Evolutionary conservation across 1,140 invertebrate species (phyloP), one percentile per base, ranked within the genome.

Genomic region (Daktulosphaira vitifoliae): DNA sequence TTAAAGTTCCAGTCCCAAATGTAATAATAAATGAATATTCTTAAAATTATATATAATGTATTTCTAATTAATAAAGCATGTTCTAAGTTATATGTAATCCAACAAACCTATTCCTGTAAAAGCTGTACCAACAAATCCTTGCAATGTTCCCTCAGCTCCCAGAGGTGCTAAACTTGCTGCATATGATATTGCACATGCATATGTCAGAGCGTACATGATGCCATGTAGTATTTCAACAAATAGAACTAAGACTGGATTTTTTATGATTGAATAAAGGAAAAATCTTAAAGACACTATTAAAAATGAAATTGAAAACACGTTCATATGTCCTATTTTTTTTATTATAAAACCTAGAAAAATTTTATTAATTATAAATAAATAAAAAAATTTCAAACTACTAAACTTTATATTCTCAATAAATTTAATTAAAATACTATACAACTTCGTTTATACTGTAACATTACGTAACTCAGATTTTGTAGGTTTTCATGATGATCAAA

Each of bases 51-150:
- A n/a, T n/a, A n/a, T n/a, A n/a, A n/a, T n/a, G n/a, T n/a, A n/a
- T n/a, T n/a, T n/a, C n/a, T n/a, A n/a, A n/a, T n/a, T n/a, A n/a
- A n/a, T n/a, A n/a, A n/a, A n/a, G n/a, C n/a, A n/a, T n/a, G n/a
- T n/a, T n/a, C n/a, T n/a, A n/a, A n/a, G n/a, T n/a, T n/a, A n/a
- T n/a, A n/a, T n/a, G n/a, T n/a, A n/a, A n/a, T n/a, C n/a, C n/a
- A n/a, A 16, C 39, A 16, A 18, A 53, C 87, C 87, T 20, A 89
- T 76, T 0, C 86, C 87, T 68, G 89, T 87, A 69, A 89, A 86
- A 81, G 88, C 84, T 18, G 87, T 87, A n/a, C 86, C 86, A 29
- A 87, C 84, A 38, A 90, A 79, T 1, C 87, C 87, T 72, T 90
- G 87, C 18, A 89, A 82, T 0, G 87, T 89, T 2, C 87, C 86